Evolutionary conservation across 2,888 invertebrate genomes (phyloP), one percentile per base, ranked within the genome.

Genomic region (Macrophya alboannulata): DNA sequence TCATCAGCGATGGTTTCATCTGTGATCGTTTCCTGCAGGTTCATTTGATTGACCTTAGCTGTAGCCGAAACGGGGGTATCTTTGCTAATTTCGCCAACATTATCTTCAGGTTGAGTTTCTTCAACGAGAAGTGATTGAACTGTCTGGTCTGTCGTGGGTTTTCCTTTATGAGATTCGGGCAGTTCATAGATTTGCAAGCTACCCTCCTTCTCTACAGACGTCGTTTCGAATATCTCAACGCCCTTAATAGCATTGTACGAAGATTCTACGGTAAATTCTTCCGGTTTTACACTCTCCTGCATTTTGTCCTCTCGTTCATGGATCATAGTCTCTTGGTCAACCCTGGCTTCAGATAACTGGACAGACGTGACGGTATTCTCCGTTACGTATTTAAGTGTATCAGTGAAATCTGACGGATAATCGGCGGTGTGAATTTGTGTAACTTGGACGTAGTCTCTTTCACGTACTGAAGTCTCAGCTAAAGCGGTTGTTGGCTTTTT

Each of bases 121-220:
- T 93, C 93, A 31, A 95, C 94, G 86, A 95, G 92, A 76, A 95
- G 93, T 0, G 95, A 95, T 68, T 95, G 94, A 0, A 96, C 91
- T 2, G 95, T 93, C 88, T 94, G 94, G 3, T 94, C 92, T 6
- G 95, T 94, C 9, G 94, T 93, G 40, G 93, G 86, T 93, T 95
- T 95, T 6, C 95, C 94, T 89, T 92, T 94, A 86, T 95, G 95
- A 71, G 93, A 92, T 88, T 95, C 95, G 4, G 95, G 95, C 84
- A 94, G 89, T 87, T 95, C 95, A 86, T 94, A 94, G n/a, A 94
- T 87, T 40, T 91, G 90, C 25, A 97, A 93, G 48, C 94, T 92
- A 43, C 94, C 94, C 94, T 97, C 97, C 87, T 95, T 95, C 93
- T 97, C 97, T 55, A 95, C 94, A 0, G 94, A 92, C 90, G 96